A percentile compares a stretch with the other conserved stretches of the same genome.
These are phyloP conservation scores for Diplazon laetatorius DNA, from an alignment of 2,888 invertebrate genomes.

Conservation along the genomic window DNA sequence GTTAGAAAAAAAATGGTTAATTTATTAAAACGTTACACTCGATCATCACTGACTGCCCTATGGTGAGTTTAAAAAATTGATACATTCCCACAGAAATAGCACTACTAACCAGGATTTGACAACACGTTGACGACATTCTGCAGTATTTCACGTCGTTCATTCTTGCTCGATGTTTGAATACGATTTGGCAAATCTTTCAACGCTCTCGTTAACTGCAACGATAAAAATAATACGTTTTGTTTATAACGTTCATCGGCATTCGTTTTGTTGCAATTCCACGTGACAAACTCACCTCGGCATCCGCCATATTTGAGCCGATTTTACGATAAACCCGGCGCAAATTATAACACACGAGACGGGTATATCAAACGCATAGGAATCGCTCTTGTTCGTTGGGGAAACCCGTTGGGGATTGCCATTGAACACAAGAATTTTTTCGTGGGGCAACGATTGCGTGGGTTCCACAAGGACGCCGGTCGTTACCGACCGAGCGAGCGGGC, in stretches of 20 bases:
- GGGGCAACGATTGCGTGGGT: too few relatives aligned
- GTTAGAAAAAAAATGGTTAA: too few relatives aligned
- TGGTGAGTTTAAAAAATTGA: not conserved
- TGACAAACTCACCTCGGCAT: slow-evolving; percentile 86
- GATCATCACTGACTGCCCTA: not conserved
- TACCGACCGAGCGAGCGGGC: too few relatives aligned
- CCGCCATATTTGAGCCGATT: slow-evolving; percentile 85
- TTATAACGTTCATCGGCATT: slow-evolving; percentile 58
- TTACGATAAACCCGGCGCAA: slow-evolving; percentile 23
- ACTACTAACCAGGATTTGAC: slow-evolving; percentile 87
- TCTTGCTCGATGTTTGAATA: slow-evolving; percentile 89
- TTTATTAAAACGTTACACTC: not conserved
- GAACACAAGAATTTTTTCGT: too few relatives aligned
- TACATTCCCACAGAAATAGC: slow-evolving; percentile 14
- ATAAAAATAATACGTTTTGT: slow-evolving; percentile 52
- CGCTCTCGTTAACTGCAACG: slow-evolving; percentile 86
- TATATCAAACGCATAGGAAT: too few relatives aligned
- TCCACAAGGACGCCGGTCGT: too few relatives aligned
- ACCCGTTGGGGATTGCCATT: too few relatives aligned
- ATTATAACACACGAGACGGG: not conserved
- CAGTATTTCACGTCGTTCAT: slow-evolving; percentile 87
- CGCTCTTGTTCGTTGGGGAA: too few relatives aligned
- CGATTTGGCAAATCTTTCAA: slow-evolving; percentile 89
- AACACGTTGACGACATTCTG: slow-evolving; percentile 88
- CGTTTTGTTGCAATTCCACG: slow-evolving; percentile 78